Conservation (phyloP, 2,113 vertebrate genomes). For the Kryptolebias marmoratus region DNA sequence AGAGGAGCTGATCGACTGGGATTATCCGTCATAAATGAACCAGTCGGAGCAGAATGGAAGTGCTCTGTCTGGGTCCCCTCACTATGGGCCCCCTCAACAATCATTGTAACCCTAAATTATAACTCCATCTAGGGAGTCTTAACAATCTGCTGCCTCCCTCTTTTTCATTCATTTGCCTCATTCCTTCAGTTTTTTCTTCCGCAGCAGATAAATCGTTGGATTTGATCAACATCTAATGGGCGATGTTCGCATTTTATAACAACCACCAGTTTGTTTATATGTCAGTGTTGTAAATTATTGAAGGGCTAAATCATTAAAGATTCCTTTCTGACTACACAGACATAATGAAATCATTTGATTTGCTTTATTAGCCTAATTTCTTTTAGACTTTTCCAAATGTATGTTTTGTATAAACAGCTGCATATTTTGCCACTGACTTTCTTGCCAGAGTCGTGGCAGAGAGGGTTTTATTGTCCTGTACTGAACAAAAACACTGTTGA, state of each 20-base stretch:
- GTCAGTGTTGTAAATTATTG: constrained; percentile 1
- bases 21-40: constrained; percentile 76
- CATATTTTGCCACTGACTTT: constrained; percentile 25
- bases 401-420: constrained; percentile 19
- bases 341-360: background rate
- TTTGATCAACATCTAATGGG: constrained; percentile 13
- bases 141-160: constrained; percentile 39
- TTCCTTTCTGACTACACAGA: background rate
- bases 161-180: constrained; percentile 1
- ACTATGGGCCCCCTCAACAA: constrained; percentile 27
- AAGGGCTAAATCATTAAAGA: constrained; percentile 2
- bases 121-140: constrained; percentile 60
- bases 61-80: constrained; percentile 40
- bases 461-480: constrained; percentile 3
- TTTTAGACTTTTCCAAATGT: background rate
- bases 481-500: constrained; percentile 17
- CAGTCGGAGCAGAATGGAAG: constrained; percentile 72
- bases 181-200: constrained; percentile 18
- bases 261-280: constrained; percentile 14
- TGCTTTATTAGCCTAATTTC: background rate
- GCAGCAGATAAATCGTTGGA: background rate
- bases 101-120: constrained; percentile 65
- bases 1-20: constrained; percentile 57
- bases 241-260: constrained; percentile 17
- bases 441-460: constrained; percentile 17